Evolutionary conservation across 2,888 invertebrate species (phyloP).

Genomic region (Tortrix viridana): DNA sequence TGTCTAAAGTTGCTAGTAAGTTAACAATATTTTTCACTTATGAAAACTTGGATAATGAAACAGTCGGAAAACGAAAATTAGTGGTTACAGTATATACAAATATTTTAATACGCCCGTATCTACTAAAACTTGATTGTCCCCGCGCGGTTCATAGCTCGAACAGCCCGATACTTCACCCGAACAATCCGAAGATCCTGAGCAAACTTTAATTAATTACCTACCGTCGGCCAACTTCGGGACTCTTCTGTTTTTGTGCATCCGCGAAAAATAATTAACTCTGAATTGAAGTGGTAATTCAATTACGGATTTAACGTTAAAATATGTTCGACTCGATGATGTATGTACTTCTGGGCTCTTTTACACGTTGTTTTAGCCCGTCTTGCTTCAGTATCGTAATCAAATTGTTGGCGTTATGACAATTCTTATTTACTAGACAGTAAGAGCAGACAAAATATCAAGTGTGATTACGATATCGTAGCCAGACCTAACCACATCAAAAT

Average conservation of each 20-base stretch:
- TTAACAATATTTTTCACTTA: too few species aligned
- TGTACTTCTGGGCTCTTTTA: not conserved
- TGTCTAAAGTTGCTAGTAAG: too few species aligned
- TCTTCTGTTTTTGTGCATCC: slow-evolving; percentile 30
- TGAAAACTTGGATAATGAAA: too few species aligned
- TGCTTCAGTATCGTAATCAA: too few species aligned
- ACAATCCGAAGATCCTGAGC: slow-evolving; percentile 68
- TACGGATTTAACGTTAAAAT: not conserved
- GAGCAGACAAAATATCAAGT: too few species aligned
- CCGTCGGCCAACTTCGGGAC: slow-evolving; percentile 18
- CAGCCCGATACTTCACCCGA: slow-evolving; percentile 66
- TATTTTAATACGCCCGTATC: not conserved
- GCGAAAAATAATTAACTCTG: slow-evolving; percentile 19
- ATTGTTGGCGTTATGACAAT: too few species aligned
- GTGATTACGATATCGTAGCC: too few species aligned
- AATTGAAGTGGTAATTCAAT: slow-evolving; percentile 1
- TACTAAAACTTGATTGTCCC: not conserved
- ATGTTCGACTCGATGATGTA: not conserved
- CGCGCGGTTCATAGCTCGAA: slow-evolving; percentile 60
- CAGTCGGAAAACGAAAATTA: too few species aligned
- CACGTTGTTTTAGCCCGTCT: too few species aligned
- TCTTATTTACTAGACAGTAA: too few species aligned
- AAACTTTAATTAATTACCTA: slow-evolving; percentile 60
- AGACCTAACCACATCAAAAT: too few species aligned
- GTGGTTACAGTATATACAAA: too few species aligned